Evolutionary conservation across 2,888 invertebrate species (phyloP).

Genomic region (Tipula vernalis): DNA sequence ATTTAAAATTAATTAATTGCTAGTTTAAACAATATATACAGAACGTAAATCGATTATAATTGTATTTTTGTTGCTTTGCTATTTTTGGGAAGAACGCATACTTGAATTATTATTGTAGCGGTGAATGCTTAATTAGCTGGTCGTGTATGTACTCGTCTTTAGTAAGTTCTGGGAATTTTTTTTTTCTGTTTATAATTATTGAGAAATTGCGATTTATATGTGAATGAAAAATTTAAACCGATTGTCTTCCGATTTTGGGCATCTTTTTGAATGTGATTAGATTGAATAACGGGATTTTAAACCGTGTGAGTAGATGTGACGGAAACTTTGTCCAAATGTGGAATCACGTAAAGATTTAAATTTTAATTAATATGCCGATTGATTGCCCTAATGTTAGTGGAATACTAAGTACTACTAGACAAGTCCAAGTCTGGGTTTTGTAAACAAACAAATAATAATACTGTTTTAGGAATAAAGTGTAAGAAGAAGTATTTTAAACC

Average conservation of each 20-base stretch:
- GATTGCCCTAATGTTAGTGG: not conserved
- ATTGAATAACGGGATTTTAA: not conserved
- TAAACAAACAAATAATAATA: not conserved
- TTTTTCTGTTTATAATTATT: not conserved
- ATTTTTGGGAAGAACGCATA: not conserved
- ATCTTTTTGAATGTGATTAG: not conserved
- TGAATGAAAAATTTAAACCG: not conserved
- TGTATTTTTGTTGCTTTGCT: not conserved
- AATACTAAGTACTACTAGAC: not conserved
- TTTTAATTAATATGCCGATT: not conserved
- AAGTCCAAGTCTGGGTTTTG: not conserved
- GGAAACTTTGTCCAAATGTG: not conserved
- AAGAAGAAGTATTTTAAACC: not conserved
- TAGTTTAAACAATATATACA: not conserved
- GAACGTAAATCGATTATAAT: not conserved
- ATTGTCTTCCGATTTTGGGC: not conserved
- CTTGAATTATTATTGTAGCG: not conserved
- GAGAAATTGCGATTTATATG: not conserved
- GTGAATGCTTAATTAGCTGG: not conserved
- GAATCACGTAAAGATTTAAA: not conserved
- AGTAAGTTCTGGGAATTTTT: not conserved
- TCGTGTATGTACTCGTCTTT: not conserved
- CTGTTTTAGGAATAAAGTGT: not conserved
- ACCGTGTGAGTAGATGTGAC: not conserved
- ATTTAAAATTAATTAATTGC: not conserved